phyloP scores from a whole-genome alignment of 2,113 vertebrate genomes.

The Mionectes macconnelli region DNA sequence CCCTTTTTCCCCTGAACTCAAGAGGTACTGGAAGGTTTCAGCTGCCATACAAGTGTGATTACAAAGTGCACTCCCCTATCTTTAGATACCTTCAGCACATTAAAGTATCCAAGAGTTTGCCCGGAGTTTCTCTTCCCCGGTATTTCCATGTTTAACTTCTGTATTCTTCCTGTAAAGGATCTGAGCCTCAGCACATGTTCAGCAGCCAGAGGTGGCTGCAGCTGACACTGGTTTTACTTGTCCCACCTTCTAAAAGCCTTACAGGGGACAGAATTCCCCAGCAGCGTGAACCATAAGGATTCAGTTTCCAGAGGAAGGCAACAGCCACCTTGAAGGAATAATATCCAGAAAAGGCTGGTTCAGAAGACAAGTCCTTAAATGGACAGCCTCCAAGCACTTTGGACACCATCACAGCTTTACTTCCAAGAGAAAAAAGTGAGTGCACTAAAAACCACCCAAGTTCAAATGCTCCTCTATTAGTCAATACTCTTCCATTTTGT shows the following conservation, averaged over 20 bases:
- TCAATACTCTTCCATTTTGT: background rate
- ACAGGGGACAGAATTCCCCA: background rate
- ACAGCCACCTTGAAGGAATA: background rate
- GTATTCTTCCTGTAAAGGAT: background rate
- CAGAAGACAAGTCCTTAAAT: slow-evolving; percentile 39
- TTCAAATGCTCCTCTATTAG: background rate
- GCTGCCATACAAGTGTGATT: background rate
- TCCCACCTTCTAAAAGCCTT: background rate
- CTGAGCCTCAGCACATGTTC: background rate
- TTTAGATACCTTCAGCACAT: background rate
- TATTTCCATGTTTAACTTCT: background rate
- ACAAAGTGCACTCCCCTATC: background rate
- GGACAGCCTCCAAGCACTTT: background rate
- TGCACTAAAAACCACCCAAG: background rate
- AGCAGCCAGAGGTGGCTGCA: background rate
- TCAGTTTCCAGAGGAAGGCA: background rate
- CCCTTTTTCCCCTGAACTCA: background rate
- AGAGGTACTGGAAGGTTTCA: background rate
- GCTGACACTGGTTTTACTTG: background rate
- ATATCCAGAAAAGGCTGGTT: background rate
- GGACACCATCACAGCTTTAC: background rate
- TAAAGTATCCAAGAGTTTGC: background rate
- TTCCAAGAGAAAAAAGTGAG: background rate
- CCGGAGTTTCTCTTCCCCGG: background rate
- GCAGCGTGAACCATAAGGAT: background rate